Evolutionary conservation across 2,113 vertebrate genomes (phyloP).

Genomic region (Hypanus sabinus): DNA sequence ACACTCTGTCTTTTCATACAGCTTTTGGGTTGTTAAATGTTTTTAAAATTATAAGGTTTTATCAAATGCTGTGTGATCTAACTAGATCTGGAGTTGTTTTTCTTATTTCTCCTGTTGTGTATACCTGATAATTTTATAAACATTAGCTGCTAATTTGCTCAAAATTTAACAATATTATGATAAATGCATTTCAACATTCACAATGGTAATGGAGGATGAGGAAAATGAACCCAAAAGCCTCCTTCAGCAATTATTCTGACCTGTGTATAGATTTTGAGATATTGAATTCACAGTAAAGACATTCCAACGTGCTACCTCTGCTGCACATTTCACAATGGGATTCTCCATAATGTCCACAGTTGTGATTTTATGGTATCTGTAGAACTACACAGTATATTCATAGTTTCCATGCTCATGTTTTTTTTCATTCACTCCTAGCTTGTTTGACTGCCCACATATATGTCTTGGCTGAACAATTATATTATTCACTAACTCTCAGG

Average conservation of each 20-base stretch:
- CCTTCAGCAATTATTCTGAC: neutral
- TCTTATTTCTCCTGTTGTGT: neutral
- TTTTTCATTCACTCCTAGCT: no score
- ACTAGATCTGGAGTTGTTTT: neutral
- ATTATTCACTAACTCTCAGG: neutral
- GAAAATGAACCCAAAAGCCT: neutral
- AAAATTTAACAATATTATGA: neutral
- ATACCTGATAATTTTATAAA: no score
- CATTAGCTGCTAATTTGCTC: neutral
- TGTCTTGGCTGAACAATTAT: neutral
- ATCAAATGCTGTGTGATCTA: neutral
- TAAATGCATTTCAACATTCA: neutral
- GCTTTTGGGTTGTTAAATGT: neutral
- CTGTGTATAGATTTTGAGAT: neutral
- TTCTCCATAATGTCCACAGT: neutral
- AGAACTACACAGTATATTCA: neutral
- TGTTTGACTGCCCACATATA: neutral
- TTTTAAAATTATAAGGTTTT: neutral
- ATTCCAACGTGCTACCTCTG: neutral
- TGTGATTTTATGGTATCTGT: neutral
- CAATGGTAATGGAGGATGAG: neutral
- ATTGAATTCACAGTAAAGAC: neutral
- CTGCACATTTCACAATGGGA: neutral
- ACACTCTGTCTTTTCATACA: no score
- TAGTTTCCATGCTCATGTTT: slow-evolving; percentile 4